Evolutionary conservation across 2,113 vertebrate genomes (phyloP).

Genomic region (Pituophis catenifer): DNA sequence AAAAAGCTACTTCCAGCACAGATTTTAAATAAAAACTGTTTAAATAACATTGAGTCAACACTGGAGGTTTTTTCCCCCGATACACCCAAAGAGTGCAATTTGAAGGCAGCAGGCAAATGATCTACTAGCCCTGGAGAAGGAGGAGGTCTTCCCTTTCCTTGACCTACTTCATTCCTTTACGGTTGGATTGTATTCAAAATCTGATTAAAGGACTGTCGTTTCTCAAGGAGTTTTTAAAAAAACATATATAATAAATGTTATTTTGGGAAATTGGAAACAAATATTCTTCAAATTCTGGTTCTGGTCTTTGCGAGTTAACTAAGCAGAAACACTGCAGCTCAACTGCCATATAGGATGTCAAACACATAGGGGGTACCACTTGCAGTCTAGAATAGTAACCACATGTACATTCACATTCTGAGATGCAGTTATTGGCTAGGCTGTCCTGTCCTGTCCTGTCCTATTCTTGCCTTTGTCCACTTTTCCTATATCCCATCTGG

Average conservation of each 20-base stretch:
- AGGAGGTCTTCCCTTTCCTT: no score
- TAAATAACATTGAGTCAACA: neutral
- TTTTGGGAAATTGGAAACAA: constrained; percentile 4
- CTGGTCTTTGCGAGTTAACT: neutral
- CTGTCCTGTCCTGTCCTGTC: no score
- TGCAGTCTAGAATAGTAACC: neutral
- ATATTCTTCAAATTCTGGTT: constrained; percentile 16
- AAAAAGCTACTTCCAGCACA: neutral
- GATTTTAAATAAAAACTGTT: neutral
- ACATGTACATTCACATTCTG: neutral
- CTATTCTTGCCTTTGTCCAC: no score
- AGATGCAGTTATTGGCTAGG: neutral
- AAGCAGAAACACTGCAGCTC: neutral
- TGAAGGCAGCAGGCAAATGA: neutral
- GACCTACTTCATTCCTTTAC: no score
- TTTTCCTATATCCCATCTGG: neutral
- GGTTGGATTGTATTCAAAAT: no score
- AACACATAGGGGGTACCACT: neutral
- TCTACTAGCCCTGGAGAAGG: neutral
- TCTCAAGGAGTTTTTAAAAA: no score
- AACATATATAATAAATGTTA: neutral
- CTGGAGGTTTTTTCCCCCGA: neutral
- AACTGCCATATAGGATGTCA: neutral
- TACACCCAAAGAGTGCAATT: neutral
- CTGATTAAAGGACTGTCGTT: no score